Percentiles rank a stretch among this genome's conserved stretches.
Conservation (phyloP, 2,888 invertebrate genomes). For the Zaprionus lineosus region DNA sequence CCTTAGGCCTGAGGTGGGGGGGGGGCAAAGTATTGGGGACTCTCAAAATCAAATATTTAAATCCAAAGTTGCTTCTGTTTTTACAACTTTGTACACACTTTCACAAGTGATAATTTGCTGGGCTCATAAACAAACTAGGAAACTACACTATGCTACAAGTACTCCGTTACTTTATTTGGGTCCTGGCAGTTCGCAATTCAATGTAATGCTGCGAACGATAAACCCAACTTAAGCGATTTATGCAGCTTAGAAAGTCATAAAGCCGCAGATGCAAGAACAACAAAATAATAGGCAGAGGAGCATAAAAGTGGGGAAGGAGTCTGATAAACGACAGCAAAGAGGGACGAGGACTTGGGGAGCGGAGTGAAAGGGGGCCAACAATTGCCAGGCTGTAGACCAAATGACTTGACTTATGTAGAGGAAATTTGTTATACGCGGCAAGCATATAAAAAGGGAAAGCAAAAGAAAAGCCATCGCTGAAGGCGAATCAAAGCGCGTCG, state of each 20-base stretch:
- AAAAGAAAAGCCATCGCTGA: conserved; percentile 31
- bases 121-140: conserved; percentile 24
- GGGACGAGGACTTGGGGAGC: no score
- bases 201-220: conserved; percentile 39
- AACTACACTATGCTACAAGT: conserved; percentile 18
- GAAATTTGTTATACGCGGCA: conserved; percentile 54
- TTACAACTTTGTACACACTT: no score
- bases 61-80: no score
- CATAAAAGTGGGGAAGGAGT: no score
- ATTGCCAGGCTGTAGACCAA: conserved; percentile 29
- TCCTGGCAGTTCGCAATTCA: conserved; percentile 28
- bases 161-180: conserved; percentile 10
- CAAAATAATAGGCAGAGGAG: no score
- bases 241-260: conserved; percentile 53
- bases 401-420: conserved; percentile 62
- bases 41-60: no score
- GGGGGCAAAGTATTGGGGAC: no score
- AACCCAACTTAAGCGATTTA: conserved; percentile 47
- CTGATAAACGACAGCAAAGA: no score
- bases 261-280: conserved; percentile 4
- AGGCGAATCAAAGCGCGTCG: conserved; percentile 58
- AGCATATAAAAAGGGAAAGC: conserved; percentile 42
- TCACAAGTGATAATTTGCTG: conserved; percentile 9
- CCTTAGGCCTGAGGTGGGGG: no score
- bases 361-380: no score